These are phyloP conservation scores for Galeruca laticollis DNA, from an alignment of 2,888 invertebrate species.

Conservation along the genomic window DNA sequence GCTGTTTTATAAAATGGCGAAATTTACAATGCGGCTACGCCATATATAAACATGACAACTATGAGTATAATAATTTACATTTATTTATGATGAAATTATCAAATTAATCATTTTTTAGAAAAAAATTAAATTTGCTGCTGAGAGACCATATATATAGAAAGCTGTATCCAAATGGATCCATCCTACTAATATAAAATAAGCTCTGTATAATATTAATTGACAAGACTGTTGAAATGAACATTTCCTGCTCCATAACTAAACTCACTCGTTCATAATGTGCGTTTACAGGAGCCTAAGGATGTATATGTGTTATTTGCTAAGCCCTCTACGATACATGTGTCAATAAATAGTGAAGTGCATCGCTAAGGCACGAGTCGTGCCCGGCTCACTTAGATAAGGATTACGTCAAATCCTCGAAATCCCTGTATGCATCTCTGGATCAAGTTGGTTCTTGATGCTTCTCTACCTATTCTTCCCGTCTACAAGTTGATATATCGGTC, in stretches of 20 bases:
- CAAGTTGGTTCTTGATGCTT: slow-evolving; percentile 45
- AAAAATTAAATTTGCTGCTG: no score
- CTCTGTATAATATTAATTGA: no score
- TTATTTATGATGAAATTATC: no score
- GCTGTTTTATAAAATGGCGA: no score
- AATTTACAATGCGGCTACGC: no score
- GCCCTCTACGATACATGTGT: slow-evolving; percentile 53
- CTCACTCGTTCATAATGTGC: slow-evolving; percentile 27
- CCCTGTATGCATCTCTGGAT: slow-evolving; percentile 51
- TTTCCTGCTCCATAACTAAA: neutral
- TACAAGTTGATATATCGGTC: slow-evolving; percentile 44
- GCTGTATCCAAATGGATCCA: no score
- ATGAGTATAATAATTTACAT: no score
- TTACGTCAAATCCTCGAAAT: slow-evolving; percentile 50
- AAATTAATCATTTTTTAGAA: no score
- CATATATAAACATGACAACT: no score
- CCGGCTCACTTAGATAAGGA: slow-evolving; percentile 55
- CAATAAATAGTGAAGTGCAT: slow-evolving; percentile 57
- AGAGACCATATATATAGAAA: neutral
- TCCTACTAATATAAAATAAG: no score
- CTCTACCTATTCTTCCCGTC: slow-evolving; percentile 22
- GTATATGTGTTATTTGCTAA: slow-evolving; percentile 53
- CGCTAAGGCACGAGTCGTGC: slow-evolving; percentile 59
- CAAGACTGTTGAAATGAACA: neutral
- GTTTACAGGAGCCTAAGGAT: slow-evolving; percentile 37